Conservation (phyloP, 2,888 invertebrate genomes). For the Trissolcus japonicus region DNA sequence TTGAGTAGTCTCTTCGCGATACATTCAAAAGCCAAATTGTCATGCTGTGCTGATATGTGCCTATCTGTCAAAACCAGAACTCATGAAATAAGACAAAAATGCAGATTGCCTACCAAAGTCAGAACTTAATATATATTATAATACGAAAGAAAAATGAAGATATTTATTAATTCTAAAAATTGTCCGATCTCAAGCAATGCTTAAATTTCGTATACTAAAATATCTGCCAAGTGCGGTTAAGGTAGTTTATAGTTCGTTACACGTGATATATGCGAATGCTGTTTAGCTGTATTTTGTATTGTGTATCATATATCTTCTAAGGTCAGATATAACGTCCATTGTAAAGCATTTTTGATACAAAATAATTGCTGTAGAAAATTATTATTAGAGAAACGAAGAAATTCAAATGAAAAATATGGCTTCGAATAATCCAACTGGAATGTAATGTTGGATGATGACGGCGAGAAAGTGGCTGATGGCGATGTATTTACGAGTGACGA, state of each 20-base stretch:
- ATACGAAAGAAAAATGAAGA: no score
- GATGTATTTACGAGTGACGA: conserved; percentile 5
- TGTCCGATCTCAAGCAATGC: no score
- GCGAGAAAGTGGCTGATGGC: conserved; percentile 3
- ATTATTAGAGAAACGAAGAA: conserved; percentile 1
- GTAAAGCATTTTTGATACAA: not conserved
- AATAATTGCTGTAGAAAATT: not conserved
- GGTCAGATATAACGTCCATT: conserved; percentile 1
- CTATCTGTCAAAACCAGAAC: no score
- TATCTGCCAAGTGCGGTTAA: no score
- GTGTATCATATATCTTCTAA: not conserved
- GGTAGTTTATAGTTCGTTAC: no score
- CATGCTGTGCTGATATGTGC: no score
- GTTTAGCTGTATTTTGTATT: not conserved
- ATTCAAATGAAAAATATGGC: not conserved
- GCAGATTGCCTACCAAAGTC: no score
- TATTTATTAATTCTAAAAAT: no score
- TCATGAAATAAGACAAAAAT: no score
- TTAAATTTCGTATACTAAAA: no score
- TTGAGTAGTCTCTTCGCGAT: conserved; percentile 26
- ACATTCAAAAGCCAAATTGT: conserved; percentile 23
- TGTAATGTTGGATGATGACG: not conserved
- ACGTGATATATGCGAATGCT: no score
- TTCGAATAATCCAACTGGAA: not conserved
- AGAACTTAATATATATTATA: no score